These are phyloP conservation scores for Meloidogyne hapla DNA, from an alignment of 1,140 invertebrate species.

Conservation along the genomic window DNA sequence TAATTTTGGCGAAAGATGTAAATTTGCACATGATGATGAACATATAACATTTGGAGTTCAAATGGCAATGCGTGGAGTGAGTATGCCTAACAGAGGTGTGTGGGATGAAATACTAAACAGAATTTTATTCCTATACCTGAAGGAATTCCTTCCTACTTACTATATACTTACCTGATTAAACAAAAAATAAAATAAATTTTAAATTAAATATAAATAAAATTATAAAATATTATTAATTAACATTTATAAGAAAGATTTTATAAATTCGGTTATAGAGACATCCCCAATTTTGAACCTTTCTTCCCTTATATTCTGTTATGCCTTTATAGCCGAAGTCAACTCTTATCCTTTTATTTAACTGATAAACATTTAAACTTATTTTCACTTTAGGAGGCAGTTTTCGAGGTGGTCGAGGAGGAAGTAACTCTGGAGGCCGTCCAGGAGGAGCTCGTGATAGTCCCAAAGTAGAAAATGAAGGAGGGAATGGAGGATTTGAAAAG, in stretches of 20 bases:
- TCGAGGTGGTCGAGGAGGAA: background rate
- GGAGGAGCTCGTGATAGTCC: background rate
- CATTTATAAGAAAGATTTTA: no score
- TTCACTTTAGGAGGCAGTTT: background rate
- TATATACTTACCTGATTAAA: no score
- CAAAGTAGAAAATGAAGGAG: background rate
- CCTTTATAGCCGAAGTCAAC: no score
- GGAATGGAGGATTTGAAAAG: background rate
- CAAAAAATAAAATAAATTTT: no score
- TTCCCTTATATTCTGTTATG: no score
- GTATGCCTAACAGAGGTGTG: constrained; percentile 2
- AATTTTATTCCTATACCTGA: no score
- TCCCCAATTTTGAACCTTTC: no score
- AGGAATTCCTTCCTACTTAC: no score
- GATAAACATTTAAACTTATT: background rate
- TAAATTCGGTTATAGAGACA: no score
- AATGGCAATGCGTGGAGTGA: constrained; percentile 5
- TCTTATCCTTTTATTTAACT: no score
- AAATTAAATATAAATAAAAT: no score
- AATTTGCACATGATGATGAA: constrained; percentile 18
- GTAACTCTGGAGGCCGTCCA: background rate
- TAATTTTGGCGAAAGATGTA: constrained; percentile 21
- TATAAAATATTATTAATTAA: no score
- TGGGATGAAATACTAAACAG: background rate
- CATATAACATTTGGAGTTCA: constrained; percentile 14